Evolutionary conservation across 2,797 vertebrate species (phyloP).

Genomic region (Hoplostethus atlanticus): DNA sequence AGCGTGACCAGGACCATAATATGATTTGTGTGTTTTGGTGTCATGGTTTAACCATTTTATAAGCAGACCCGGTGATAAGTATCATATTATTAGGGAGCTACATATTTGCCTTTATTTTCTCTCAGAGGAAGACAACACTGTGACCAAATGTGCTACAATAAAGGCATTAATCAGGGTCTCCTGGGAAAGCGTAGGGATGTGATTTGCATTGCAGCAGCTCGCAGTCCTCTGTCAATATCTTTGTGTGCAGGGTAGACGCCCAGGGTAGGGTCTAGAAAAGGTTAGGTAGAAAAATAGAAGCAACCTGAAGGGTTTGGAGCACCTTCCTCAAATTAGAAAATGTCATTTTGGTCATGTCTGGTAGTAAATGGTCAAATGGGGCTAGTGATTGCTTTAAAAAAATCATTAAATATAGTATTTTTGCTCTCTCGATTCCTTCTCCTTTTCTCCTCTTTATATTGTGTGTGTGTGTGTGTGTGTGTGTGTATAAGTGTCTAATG

Average conservation of each 20-base stretch:
- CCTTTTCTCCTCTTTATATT: constrained; percentile 38
- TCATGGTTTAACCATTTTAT: constrained; percentile 86
- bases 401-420: constrained; percentile 20
- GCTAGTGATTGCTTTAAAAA: constrained; percentile 56
- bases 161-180: constrained; percentile 82
- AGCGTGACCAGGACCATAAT: constrained; percentile 85
- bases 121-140: constrained; percentile 77
- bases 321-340: constrained; percentile 54
- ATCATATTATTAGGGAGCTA: constrained; percentile 84
- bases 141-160: constrained; percentile 83
- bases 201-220: constrained; percentile 78
- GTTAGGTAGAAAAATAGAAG: constrained; percentile 43
- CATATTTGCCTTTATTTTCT: constrained; percentile 85
- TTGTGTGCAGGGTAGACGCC: constrained; percentile 49
- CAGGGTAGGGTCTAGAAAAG: constrained; percentile 39
- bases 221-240: constrained; percentile 70
- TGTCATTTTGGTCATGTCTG: constrained; percentile 41
- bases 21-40: constrained; percentile 87
- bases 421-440: constrained; percentile 51
- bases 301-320: constrained; percentile 45
- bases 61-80: constrained; percentile 79
- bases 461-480: constrained; percentile 20
- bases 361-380: constrained; percentile 41
- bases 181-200: constrained; percentile 69
- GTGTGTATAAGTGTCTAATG: constrained; percentile 46